Percentiles rank a stretch among this genome's conserved stretches.
These are phyloP conservation scores for Aythya baeri DNA, from an alignment of 2,113 vertebrate genomes.

Conservation along the genomic window DNA sequence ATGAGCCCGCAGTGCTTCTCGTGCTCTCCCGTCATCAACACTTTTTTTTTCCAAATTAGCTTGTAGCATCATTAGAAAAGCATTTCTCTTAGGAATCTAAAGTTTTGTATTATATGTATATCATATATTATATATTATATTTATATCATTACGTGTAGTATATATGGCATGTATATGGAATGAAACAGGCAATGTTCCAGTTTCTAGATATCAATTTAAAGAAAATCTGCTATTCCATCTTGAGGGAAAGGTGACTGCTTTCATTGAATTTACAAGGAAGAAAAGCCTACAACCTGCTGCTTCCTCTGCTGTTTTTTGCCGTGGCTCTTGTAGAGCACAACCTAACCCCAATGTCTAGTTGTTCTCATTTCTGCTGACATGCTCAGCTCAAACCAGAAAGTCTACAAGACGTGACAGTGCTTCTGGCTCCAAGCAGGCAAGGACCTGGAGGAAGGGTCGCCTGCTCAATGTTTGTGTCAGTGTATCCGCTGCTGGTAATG, in stretches of 20 bases:
- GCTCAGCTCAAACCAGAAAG: background rate
- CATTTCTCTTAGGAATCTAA: background rate
- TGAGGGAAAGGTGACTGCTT: background rate
- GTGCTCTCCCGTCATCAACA: background rate
- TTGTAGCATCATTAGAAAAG: background rate
- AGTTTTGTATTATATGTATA: background rate
- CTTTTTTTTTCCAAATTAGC: background rate
- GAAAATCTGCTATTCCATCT: background rate
- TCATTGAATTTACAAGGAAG: background rate
- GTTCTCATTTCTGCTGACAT: constrained; percentile 27
- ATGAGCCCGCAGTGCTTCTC: background rate
- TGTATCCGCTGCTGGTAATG: background rate
- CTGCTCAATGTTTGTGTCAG: background rate
- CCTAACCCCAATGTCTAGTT: background rate
- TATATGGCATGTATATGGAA: background rate
- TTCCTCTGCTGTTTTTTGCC: background rate
- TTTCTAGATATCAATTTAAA: background rate
- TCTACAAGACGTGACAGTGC: background rate
- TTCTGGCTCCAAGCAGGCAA: constrained; percentile 4
- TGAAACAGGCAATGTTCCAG: background rate
- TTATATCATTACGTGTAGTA: rapidly evolving
- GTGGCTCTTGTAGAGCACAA: background rate
- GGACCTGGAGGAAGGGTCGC: background rate
- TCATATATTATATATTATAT: background rate
- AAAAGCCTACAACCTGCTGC: background rate